Percentiles rank a stretch among this genome's conserved stretches.
phyloP scores from a whole-genome alignment of 2,888 invertebrate species.

The Boloria euphrosyne region DNA sequence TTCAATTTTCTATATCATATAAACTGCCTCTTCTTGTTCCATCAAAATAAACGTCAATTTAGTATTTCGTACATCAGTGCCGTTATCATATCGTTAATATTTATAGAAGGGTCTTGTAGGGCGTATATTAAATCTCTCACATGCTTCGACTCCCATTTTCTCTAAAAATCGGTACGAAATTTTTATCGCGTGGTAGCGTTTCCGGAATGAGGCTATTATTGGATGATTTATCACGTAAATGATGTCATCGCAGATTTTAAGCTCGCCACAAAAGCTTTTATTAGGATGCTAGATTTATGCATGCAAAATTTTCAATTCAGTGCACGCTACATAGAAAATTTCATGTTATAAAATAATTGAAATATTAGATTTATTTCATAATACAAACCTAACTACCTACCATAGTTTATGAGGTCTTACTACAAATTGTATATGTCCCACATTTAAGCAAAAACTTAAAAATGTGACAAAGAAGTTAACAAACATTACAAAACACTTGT shows the following conservation, averaged over 20 bases:
- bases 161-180: conserved; percentile 28
- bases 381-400: too few species aligned
- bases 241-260: conserved; percentile 19
- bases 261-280: conserved; percentile 3
- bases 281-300: background rate
- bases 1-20: conserved; percentile 13
- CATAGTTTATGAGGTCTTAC: too few species aligned
- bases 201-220: conserved; percentile 34
- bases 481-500: too few species aligned
- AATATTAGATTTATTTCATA: too few species aligned
- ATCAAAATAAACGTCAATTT: conserved; percentile 36
- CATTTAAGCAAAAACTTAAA: too few species aligned
- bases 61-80: conserved; percentile 41
- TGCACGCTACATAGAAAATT: background rate
- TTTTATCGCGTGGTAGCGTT: conserved; percentile 28
- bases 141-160: conserved; percentile 31
- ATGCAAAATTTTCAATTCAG: background rate
- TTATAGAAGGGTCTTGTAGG: conserved; percentile 42
- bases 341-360: background rate
- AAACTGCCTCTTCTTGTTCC: conserved; percentile 13
- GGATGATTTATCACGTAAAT: conserved; percentile 33
- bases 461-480: too few species aligned
- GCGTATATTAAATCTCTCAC: conserved; percentile 42
- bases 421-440: too few species aligned
- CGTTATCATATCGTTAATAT: conserved; percentile 50